Conservation (phyloP, 2,888 invertebrate species). For the Aleiodes alternator region DNA sequence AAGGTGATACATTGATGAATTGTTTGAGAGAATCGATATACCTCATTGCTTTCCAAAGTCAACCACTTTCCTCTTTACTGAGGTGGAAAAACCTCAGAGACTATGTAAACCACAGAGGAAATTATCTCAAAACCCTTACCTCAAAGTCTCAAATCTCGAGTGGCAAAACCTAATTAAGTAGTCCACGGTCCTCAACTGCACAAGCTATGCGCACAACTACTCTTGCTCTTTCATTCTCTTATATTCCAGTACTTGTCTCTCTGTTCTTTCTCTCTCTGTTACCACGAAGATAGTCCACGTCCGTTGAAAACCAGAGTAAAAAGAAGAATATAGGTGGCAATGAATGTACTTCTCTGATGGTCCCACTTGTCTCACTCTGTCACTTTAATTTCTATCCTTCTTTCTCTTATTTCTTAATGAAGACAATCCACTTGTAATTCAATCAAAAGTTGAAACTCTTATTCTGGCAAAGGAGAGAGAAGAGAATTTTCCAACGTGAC, state of each 20-base stretch:
- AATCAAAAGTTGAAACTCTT: slow-evolving; percentile 51
- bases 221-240: slow-evolving; percentile 43
- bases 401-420: slow-evolving; percentile 42
- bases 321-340: slow-evolving; percentile 25
- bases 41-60: slow-evolving; percentile 18
- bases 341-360: background rate
- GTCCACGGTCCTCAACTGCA: slow-evolving; percentile 58
- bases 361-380: slow-evolving; percentile 3
- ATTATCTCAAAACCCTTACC: slow-evolving; percentile 46
- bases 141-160: slow-evolving; percentile 59
- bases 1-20: background rate
- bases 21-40: background rate
- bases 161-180: slow-evolving; percentile 65
- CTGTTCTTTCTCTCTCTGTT: slow-evolving; percentile 25
- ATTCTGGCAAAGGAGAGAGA: slow-evolving; percentile 1
- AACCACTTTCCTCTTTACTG: background rate
- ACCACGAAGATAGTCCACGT: slow-evolving; percentile 20
- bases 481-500: slow-evolving; percentile 30
- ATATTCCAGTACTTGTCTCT: slow-evolving; percentile 3
- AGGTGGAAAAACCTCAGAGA: slow-evolving; percentile 31
- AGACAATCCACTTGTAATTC: slow-evolving; percentile 50
- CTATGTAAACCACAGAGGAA: slow-evolving; percentile 46
- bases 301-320: slow-evolving; percentile 18
- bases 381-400: no score
- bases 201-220: slow-evolving; percentile 43